Percentiles rank a stretch among this genome's conserved stretches.
phyloP scores from a whole-genome alignment of 2,888 invertebrate species.

The Agrochola lota region DNA sequence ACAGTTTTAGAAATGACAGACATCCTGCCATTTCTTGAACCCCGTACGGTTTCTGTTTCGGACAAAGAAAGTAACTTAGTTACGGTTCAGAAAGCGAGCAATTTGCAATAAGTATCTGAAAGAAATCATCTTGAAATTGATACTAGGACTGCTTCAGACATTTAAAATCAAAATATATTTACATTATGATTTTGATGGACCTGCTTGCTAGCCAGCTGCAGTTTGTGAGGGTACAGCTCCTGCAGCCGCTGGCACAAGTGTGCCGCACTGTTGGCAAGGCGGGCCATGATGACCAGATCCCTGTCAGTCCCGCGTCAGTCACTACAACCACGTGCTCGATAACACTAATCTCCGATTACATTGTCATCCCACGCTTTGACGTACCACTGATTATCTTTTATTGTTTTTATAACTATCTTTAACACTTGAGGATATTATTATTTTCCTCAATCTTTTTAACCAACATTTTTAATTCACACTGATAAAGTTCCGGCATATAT shows the following conservation, averaged over 20 bases:
- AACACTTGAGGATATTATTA: conserved; percentile 44
- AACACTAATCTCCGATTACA: conserved; percentile 68
- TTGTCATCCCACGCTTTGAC: conserved; percentile 62
- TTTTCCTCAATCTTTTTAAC: conserved; percentile 29
- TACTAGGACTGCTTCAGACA: too few species aligned
- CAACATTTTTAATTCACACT: conserved; percentile 30
- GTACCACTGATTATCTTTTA: conserved; percentile 56
- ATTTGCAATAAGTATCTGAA: background rate
- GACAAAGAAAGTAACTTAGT: background rate
- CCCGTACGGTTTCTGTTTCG: background rate
- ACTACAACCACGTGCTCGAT: conserved; percentile 65
- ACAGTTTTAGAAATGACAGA: conserved; percentile 49
- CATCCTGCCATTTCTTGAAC: conserved; percentile 26
- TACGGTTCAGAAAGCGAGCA: too few species aligned
- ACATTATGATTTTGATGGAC: conserved; percentile 69
- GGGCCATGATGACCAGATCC: conserved; percentile 76
- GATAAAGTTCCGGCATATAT: conserved; percentile 36
- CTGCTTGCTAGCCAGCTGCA: conserved; percentile 79
- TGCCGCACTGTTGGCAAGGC: conserved; percentile 83
- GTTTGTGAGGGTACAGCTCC: conserved; percentile 85
- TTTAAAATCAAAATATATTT: conserved; percentile 36
- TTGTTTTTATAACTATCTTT: conserved; percentile 52
- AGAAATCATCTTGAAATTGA: background rate
- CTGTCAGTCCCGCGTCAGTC: conserved; percentile 38
- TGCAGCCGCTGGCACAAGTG: conserved; percentile 86